Conservation (phyloP, 1,140 invertebrate species). For the Tetramorium alpestre region DNA sequence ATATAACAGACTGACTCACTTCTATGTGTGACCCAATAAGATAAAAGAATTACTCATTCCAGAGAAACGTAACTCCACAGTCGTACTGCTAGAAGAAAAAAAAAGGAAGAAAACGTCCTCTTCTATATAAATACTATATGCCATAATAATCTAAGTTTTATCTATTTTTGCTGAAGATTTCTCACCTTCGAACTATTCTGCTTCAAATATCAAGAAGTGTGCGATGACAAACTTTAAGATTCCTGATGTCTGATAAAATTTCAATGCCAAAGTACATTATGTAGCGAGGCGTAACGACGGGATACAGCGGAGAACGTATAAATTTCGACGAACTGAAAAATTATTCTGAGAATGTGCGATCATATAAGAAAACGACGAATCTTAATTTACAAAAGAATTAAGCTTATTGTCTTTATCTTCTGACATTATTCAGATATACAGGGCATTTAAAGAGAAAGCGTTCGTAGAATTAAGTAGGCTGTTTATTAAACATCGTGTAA, state of each 20-base stretch:
- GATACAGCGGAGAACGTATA: not conserved
- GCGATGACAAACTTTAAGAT: constrained; percentile 74
- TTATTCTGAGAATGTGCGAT: constrained; percentile 26
- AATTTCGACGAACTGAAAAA: constrained; percentile 22
- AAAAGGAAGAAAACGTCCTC: constrained; percentile 61
- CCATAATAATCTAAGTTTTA: constrained; percentile 75
- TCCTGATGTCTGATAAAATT: constrained; percentile 79
- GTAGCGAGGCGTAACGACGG: constrained; percentile 15
- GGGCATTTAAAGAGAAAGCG: constrained; percentile 8
- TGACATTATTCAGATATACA: not conserved
- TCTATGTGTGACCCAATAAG: constrained; percentile 54
- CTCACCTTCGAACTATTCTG: constrained; percentile 74
- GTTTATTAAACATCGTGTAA: constrained; percentile 1
- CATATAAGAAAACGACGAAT: not conserved
- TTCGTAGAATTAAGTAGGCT: not conserved
- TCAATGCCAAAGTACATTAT: constrained; percentile 82
- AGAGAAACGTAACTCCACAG: not conserved
- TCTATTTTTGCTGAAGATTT: constrained; percentile 80
- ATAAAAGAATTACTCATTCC: constrained; percentile 53
- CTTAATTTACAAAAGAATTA: constrained; percentile 26
- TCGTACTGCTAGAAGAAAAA: not conserved
- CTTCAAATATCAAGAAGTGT: constrained; percentile 74
- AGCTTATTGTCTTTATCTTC: constrained; percentile 27
- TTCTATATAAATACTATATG: constrained; percentile 77
- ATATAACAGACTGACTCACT: constrained; percentile 63